Conservation (phyloP, 1,140 invertebrate species). For the Stegodyphus dumicola region DNA sequence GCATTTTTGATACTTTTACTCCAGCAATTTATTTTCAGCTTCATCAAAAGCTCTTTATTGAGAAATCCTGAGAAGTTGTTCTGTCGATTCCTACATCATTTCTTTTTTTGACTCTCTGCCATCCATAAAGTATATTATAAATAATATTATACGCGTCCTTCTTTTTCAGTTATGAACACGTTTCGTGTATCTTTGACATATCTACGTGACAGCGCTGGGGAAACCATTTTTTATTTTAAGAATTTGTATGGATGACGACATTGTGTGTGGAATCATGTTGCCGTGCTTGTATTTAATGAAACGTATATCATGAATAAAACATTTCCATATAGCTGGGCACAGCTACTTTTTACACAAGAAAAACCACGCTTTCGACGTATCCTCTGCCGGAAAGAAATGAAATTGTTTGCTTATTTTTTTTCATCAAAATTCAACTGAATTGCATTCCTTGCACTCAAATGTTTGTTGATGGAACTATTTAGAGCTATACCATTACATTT, state of each 20-base stretch:
- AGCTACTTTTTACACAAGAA: slow-evolving; percentile 12
- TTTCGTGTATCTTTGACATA: slow-evolving; percentile 18
- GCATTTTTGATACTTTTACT: too few relatives aligned
- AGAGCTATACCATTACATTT: too few relatives aligned
- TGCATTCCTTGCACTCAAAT: neutral
- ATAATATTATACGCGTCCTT: slow-evolving; percentile 12
- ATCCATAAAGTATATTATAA: slow-evolving; percentile 17
- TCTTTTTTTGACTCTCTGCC: neutral
- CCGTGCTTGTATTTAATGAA: slow-evolving; percentile 10
- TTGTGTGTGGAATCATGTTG: slow-evolving; percentile 10
- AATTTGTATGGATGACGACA: slow-evolving; percentile 23
- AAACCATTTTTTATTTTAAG: slow-evolving; percentile 22
- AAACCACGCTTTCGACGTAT: neutral
- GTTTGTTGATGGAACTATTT: too few relatives aligned
- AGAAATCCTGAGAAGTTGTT: too few relatives aligned
- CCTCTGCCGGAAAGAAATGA: neutral
- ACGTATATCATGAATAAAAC: slow-evolving; percentile 30
- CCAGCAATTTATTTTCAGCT: too few relatives aligned
- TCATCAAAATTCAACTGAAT: slow-evolving; percentile 2
- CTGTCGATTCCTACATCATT: too few relatives aligned
- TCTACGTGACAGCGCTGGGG: slow-evolving; percentile 12
- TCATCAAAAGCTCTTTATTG: too few relatives aligned
- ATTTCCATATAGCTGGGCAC: slow-evolving; percentile 15
- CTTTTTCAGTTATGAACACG: slow-evolving; percentile 21
- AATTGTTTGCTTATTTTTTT: neutral